Percentiles rank a stretch among this genome's conserved stretches.
Evolutionary conservation across 2,888 invertebrate genomes (phyloP).

Genomic region (Andrena fulva): DNA sequence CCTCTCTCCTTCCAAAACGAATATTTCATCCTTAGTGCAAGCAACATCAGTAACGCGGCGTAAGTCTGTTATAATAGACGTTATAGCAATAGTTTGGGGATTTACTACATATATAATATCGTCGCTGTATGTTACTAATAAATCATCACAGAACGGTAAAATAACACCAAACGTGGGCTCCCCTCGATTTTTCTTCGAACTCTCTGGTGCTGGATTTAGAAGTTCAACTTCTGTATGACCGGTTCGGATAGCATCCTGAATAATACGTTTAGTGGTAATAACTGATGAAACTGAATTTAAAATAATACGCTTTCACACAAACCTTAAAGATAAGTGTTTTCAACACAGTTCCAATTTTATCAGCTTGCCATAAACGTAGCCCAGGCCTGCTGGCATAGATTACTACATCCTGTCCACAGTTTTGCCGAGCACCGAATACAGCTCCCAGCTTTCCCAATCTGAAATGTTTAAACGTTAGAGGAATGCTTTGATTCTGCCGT

Average conservation of each 20-base stretch:
- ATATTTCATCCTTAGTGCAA: constrained; percentile 91
- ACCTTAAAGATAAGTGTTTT: constrained; percentile 95
- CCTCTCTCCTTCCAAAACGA: constrained; percentile 92
- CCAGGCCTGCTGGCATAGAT: constrained; percentile 94
- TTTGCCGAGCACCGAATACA: constrained; percentile 86
- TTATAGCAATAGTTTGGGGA: constrained; percentile 86
- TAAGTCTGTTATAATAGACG: constrained; percentile 79
- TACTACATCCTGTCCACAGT: constrained; percentile 86
- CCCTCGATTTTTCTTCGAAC: constrained; percentile 83
- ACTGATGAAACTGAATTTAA: neutral
- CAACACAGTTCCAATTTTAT: constrained; percentile 90
- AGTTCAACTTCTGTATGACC: constrained; percentile 88
- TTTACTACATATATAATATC: constrained; percentile 91
- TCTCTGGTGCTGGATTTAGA: constrained; percentile 88
- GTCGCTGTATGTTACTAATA: constrained; percentile 91
- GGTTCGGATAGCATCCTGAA: constrained; percentile 79
- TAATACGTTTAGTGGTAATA: constrained; percentile 6
- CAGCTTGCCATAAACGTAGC: constrained; percentile 93
- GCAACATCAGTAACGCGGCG: constrained; percentile 85
- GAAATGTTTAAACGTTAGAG: constrained; percentile 55
- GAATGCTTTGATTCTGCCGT: neutral
- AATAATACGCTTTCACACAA: constrained; percentile 37
- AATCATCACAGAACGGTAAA: constrained; percentile 89
- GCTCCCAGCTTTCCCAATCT: constrained; percentile 89
- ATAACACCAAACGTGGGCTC: constrained; percentile 89